Evolutionary conservation across 2,888 invertebrate genomes (phyloP), one percentile per base, ranked within the genome.

Genomic region (Phortica magna): DNA sequence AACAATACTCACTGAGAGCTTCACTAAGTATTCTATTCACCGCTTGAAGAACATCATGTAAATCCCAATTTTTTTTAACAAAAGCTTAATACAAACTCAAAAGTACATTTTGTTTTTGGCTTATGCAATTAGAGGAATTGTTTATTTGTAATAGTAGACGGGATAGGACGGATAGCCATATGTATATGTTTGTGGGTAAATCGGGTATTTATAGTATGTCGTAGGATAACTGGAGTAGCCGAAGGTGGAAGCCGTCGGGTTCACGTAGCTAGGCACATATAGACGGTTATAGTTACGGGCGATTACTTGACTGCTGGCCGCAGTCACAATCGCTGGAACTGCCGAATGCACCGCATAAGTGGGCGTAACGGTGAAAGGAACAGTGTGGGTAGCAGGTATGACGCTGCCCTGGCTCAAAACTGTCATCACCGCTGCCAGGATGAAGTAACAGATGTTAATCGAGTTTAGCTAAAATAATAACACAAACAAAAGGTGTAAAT

Each of bases 241-340:
- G 64, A 84, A 89, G 48, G 75, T 61, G 22, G 9, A 12, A 48
- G 79, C 78, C 43, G 78, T 82, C 1, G 31, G 31, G 9, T 77
- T 64, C 22, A 71, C 22, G 2, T 80, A 67, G 5, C 79, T 76
- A 12, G 89, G 85, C 67, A 88, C 85, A 77, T 86, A 83, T 39
- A 83, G 80, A 39, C 90, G 88, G 83, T 90, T 89, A 76, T 88
- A 88, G 78, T 89, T 88, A 7, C 89, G 89, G 2, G 88, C 79
- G n/a, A 91, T 83, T 64, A 89, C 89, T 76, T 91, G 91, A 79
- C 89, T 85, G 53, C 91, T 90, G 7, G 81, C 82, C 14, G 90
- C 82, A 0, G 89, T 89, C n/a, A 90, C 80, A 74, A 90, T 81
- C 55, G 81, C 74, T 2, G 85, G 80, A n/a, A 43, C 78, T 10